Evolutionary conservation across 1,140 invertebrate genomes (phyloP).

Genomic region (Samia ricini): DNA sequence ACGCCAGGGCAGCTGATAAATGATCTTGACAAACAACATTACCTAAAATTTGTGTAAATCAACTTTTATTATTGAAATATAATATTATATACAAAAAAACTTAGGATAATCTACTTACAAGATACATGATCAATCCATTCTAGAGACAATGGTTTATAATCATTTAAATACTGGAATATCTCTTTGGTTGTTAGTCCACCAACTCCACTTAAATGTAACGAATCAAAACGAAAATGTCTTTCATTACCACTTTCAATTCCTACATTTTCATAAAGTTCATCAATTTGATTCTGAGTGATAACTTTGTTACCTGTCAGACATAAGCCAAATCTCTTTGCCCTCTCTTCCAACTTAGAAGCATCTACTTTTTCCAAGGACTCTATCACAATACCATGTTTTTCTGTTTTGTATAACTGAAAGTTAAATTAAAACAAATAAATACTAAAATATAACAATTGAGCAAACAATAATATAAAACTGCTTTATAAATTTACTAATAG

Average conservation of each 20-base stretch:
- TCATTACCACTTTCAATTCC: conserved; percentile 81
- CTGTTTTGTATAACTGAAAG: conserved; percentile 67
- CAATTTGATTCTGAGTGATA: conserved; percentile 78
- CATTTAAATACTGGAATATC: conserved; percentile 87
- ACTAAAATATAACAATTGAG: conserved; percentile 1
- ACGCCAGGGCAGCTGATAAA: conserved; percentile 83
- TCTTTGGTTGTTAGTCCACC: conserved; percentile 87
- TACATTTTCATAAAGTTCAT: conserved; percentile 82
- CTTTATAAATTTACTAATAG: too few relatives aligned
- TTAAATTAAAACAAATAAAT: conserved; percentile 15
- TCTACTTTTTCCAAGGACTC: conserved; percentile 82
- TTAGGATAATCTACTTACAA: conserved; percentile 73
- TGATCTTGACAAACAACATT: conserved; percentile 88
- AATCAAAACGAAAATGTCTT: conserved; percentile 83
- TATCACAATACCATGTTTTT: conserved; percentile 77
- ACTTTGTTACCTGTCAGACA: conserved; percentile 76
- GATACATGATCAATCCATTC: conserved; percentile 90
- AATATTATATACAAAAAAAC: neutral
- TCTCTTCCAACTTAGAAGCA: conserved; percentile 81
- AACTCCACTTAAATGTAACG: conserved; percentile 86
- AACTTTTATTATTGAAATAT: conserved; percentile 6
- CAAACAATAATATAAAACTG: too few relatives aligned
- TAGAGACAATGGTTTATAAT: conserved; percentile 84
- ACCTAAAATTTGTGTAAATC: conserved; percentile 64
- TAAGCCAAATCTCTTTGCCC: conserved; percentile 84